phyloP scores from a whole-genome alignment of 2,888 invertebrate species.

The Cantharis nigra region DNA sequence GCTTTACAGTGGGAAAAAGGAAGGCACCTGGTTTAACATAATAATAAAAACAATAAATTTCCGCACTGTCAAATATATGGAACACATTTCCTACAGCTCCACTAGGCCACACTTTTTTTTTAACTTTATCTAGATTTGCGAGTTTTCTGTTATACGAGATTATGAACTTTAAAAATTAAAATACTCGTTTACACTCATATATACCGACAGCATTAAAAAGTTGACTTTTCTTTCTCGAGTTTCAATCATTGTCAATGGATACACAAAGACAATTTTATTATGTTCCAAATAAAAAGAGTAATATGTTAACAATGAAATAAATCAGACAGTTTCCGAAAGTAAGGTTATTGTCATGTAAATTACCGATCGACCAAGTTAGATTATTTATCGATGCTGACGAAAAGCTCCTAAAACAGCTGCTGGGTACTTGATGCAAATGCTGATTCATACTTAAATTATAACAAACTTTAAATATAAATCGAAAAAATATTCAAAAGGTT shows the following conservation, averaged over 20 bases:
- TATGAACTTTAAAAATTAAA: neutral
- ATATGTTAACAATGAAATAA: neutral
- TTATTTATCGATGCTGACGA: neutral
- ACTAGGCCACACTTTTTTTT: constrained; percentile 10
- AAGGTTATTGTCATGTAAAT: neutral
- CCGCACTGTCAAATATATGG: constrained; percentile 17
- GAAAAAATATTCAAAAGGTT: constrained; percentile 3
- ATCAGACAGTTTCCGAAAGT: neutral
- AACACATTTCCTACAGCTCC: constrained; percentile 11
- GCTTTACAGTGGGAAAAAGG: neutral
- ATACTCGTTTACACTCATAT: neutral
- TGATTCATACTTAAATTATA: neutral
- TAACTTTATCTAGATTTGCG: constrained; percentile 6
- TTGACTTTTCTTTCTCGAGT: neutral
- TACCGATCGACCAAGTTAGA: neutral
- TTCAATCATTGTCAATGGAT: neutral
- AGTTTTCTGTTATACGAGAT: neutral
- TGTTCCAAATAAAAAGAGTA: neutral
- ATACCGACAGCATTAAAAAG: neutral
- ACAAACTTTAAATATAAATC: neutral
- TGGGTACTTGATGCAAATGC: neutral
- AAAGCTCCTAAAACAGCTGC: neutral
- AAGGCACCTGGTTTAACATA: neutral
- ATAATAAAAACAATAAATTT: constrained; percentile 5
- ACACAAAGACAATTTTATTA: neutral